Evolutionary conservation across 2,888 invertebrate species (phyloP).

Genomic region (Cephus pygmeus): DNA sequence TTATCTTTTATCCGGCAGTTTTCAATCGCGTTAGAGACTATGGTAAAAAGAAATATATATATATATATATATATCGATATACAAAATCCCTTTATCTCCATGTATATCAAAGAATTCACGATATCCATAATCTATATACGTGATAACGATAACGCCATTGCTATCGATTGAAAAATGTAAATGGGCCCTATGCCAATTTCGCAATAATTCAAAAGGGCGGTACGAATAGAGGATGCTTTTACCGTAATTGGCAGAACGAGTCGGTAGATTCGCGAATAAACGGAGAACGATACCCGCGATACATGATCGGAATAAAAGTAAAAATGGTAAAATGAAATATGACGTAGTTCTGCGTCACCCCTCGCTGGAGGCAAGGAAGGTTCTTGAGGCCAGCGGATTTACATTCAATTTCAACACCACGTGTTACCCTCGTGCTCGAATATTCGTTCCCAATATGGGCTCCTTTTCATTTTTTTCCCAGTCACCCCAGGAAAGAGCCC

Average conservation of each 20-base stretch:
- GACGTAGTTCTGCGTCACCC: neutral
- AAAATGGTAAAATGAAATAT: neutral
- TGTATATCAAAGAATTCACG: neutral
- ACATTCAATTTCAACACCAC: neutral
- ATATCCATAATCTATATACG: neutral
- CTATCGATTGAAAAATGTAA: neutral
- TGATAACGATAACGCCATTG: neutral
- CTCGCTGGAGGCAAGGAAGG: neutral
- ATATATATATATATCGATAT: too few species aligned
- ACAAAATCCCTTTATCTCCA: neutral
- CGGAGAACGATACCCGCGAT: neutral
- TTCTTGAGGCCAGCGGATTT: neutral
- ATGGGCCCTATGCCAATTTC: neutral
- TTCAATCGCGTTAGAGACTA: neutral
- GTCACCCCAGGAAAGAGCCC: neutral
- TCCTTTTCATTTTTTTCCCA: neutral
- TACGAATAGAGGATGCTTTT: conserved; percentile 17
- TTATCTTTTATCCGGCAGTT: neutral
- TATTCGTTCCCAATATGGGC: neutral
- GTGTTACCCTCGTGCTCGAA: neutral
- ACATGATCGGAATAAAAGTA: neutral
- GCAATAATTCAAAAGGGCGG: neutral
- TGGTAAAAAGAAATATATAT: neutral
- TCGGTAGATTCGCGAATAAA: neutral
- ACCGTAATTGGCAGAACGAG: conserved; percentile 24